Percentiles rank a stretch among this genome's conserved stretches.
Evolutionary conservation across 2,797 vertebrate genomes (phyloP).

Genomic region (Urophycis tenuis): DNA sequence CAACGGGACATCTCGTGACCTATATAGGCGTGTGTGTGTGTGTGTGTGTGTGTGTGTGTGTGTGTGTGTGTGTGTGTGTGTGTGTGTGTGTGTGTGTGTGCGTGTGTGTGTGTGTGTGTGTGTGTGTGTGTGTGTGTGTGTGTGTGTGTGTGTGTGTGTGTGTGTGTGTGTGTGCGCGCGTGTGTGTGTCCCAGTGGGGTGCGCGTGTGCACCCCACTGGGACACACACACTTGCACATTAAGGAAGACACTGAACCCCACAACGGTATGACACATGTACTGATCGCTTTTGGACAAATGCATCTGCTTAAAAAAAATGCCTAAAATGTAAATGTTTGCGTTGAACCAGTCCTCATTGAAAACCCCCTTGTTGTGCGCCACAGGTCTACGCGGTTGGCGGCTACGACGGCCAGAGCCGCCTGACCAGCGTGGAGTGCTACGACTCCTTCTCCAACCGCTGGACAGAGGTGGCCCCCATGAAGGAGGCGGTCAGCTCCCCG

Average conservation of each 20-base stretch:
- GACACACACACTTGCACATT: no score
- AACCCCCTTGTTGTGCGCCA: neutral
- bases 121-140: neutral
- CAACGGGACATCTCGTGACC: no score
- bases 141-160: neutral
- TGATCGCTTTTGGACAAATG: no score
- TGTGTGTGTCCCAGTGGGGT: neutral
- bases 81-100: neutral
- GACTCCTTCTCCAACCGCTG: constrained; percentile 98
- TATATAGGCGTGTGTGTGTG: neutral
- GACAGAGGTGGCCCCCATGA: constrained; percentile 92
- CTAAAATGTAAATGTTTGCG: no score
- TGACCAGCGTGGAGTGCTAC: constrained; percentile 94
- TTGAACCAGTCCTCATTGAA: neutral
- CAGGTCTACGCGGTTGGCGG: constrained; percentile 95
- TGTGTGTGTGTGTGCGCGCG: neutral
- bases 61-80: neutral
- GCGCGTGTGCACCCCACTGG: neutral
- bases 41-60: neutral
- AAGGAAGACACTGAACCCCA: no score
- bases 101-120: neutral
- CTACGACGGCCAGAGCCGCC: constrained; percentile 90
- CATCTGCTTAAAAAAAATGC: no score
- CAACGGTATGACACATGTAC: no score
- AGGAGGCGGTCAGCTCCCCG: constrained; percentile 94